Evolutionary conservation across 2,797 vertebrate species (phyloP), one percentile per base, ranked within the genome.

Genomic region (Malacoraja senta): DNA sequence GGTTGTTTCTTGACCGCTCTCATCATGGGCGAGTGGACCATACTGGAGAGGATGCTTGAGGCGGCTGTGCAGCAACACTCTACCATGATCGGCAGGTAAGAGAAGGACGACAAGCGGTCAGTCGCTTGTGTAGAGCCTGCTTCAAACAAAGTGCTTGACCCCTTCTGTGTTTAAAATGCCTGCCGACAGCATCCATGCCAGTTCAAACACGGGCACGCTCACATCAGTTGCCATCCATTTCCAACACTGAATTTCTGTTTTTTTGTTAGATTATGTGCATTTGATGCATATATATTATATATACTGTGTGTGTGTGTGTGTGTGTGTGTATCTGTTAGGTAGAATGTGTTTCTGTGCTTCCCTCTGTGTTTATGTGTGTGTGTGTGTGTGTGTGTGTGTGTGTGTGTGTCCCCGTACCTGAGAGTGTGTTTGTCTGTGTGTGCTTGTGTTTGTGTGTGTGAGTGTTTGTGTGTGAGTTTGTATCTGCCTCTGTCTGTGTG

Each of bases 31-130:
- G 98, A 98, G 96, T 98, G 97, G 98, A 98, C 98, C 94, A 98
- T 98, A 94, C 93, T 98, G 95, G 97, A 98, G 97, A 96, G 98
- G 95, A 96, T 98, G 96, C 97, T 98, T 96, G 98, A 98, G 96
- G 97, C 98, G 80, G 98, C 98, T 92, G 98, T 98, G 94, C 98
- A 98, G 96, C 98, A 98, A 96, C 98, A 98, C 95, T 98, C 98
- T 83, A 98, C 98, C 94, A 98, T 98, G 98, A 98, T 98, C 38
- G 97, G 97, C 93, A 96, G 97, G 97, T 97, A 97, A 96, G 96
- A 65, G 63, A 10, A 12, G 32, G 0, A 38, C 65, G 58, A 32
- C 35, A 65, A 9, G 21, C 2, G 0, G n/a, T 65, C 84, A 35
- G 71, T n/a, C 84, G 8, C 6, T 65, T 24, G 8, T 12, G n/a